phyloP scores from a whole-genome alignment of 2,888 invertebrate species.

The Eledone cirrhosa region DNA sequence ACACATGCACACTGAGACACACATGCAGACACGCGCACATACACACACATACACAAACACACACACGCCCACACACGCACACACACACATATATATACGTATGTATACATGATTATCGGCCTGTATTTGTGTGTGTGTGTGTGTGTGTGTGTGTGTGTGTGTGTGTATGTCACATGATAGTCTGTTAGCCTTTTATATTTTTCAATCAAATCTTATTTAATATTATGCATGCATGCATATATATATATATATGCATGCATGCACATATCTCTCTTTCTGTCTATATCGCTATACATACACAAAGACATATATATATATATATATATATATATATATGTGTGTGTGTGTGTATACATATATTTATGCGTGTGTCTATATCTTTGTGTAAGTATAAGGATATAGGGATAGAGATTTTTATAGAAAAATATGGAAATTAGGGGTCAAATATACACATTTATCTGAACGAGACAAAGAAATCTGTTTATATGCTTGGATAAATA shows the following conservation, averaged over 20 bases:
- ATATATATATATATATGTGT: background rate
- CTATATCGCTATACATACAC: background rate
- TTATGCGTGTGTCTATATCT: background rate
- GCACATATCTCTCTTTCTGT: background rate
- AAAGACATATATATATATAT: constrained; percentile 7
- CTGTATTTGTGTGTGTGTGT: too few relatives aligned
- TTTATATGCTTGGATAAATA: background rate
- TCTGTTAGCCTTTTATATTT: background rate
- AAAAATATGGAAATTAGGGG: background rate
- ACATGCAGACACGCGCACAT: too few relatives aligned
- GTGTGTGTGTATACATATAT: background rate
- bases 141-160: too few relatives aligned
- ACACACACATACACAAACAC: too few relatives aligned
- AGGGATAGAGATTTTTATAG: background rate
- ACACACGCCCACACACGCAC: too few relatives aligned
- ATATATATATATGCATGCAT: background rate
- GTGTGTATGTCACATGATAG: too few relatives aligned
- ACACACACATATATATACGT: too few relatives aligned
- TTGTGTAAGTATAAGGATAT: constrained; percentile 1
- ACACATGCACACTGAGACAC: too few relatives aligned
- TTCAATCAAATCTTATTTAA: background rate
- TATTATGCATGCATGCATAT: background rate
- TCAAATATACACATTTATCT: background rate
- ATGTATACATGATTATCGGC: too few relatives aligned
- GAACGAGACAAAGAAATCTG: background rate